Percentiles rank a stretch among this genome's conserved stretches.
Evolutionary conservation across 2,888 invertebrate genomes (phyloP).

Genomic region (Onchidella celtica): DNA sequence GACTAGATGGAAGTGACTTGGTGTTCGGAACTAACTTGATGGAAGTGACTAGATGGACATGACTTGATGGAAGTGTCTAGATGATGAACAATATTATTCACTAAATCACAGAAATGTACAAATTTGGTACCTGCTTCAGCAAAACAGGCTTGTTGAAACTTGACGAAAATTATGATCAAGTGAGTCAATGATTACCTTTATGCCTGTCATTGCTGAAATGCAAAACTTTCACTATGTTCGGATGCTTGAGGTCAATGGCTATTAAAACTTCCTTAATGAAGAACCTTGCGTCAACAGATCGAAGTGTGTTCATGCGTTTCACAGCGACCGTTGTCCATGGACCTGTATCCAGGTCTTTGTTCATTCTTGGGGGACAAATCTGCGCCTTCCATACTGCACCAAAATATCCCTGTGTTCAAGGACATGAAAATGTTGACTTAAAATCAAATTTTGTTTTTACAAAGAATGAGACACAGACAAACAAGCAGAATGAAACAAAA

Average conservation of each 20-base stretch:
- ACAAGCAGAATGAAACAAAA: no score
- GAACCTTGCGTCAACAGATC: not conserved
- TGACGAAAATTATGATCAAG: no score
- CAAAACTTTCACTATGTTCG: conserved; percentile 10
- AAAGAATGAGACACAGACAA: no score
- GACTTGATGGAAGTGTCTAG: no score
- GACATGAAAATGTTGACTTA: not conserved
- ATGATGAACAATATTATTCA: no score
- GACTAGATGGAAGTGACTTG: not conserved
- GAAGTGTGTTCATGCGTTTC: not conserved
- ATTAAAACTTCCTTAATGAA: conserved; percentile 11
- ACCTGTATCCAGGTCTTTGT: not conserved
- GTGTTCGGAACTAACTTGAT: no score
- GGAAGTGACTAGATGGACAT: no score
- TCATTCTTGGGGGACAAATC: not conserved
- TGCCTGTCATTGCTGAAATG: not conserved
- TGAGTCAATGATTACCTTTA: not conserved
- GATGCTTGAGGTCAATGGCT: conserved; percentile 15
- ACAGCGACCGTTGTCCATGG: conserved; percentile 22
- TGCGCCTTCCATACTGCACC: conserved; percentile 26
- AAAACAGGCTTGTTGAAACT: no score
- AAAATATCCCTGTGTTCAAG: conserved; percentile 26
- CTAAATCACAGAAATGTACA: no score
- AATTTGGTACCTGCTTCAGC: no score
- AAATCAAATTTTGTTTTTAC: no score